These are phyloP conservation scores for Ochropleura plecta DNA, from an alignment of 2,888 invertebrate species.

Conservation along the genomic window DNA sequence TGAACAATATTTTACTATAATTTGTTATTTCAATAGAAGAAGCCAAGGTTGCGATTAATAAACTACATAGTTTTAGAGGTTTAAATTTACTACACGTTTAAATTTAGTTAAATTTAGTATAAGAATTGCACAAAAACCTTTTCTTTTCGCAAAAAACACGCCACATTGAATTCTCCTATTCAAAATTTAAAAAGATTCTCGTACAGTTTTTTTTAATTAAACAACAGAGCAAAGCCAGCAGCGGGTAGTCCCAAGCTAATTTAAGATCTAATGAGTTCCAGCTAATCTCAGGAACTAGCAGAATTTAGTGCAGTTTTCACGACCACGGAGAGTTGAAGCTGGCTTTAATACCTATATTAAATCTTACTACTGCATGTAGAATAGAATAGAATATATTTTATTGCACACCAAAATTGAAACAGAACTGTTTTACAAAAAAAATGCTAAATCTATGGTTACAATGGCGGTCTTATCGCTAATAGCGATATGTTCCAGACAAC, in stretches of 20 bases:
- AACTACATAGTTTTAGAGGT: background rate
- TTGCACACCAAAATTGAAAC: too few species aligned
- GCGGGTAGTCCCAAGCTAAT: constrained; percentile 33
- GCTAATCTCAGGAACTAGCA: constrained; percentile 48
- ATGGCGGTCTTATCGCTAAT: too few species aligned
- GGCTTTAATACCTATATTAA: constrained; percentile 66
- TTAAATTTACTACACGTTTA: background rate
- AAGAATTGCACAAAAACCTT: background rate
- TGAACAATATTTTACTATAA: too few species aligned
- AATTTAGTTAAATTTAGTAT: too few species aligned
- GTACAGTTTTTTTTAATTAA: constrained; percentile 41
- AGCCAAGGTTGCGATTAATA: too few species aligned
- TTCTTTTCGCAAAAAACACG: background rate
- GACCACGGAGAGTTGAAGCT: constrained; percentile 61
- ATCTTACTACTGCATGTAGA: constrained; percentile 46
- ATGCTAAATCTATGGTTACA: too few species aligned
- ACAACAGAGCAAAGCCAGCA: constrained; percentile 8
- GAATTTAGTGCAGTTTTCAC: constrained; percentile 49
- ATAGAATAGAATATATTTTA: constrained; percentile 9
- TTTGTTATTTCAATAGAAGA: too few species aligned
- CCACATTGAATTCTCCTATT: constrained; percentile 1
- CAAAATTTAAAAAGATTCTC: constrained; percentile 5
- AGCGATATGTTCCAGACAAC: too few species aligned
- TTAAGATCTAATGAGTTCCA: constrained; percentile 55
- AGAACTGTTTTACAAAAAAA: too few species aligned